Evolutionary conservation across 2,888 invertebrate genomes (phyloP), one percentile per base, ranked within the genome.

Genomic region (Tupiocoris notatus): DNA sequence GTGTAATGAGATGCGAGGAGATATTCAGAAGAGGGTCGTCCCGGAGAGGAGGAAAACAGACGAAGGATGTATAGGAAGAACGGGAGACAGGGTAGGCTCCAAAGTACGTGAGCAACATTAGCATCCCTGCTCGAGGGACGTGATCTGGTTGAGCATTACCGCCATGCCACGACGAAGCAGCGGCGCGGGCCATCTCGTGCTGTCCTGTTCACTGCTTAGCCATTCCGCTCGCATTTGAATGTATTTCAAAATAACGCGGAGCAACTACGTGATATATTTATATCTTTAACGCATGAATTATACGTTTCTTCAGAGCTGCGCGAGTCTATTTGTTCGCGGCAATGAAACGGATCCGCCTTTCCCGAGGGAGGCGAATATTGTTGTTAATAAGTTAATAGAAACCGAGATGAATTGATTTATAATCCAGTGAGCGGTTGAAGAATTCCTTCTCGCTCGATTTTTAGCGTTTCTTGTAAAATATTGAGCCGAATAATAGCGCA

Each of bases 41-140:
- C 12, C 12, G 39, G 39, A 39, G 39, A 12, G 12, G 39, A 12
- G 12, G 39, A 12, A 39, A 39, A 12, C 39, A 12, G 39, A 39
- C 3, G 6, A 7, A 12, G 39, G 39, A 7, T 39, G 39, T 3
- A 3, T 39, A 39, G 6, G 12, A 12, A 39, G 39, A 39, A 7
- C 6, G 39, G 12, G 39, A n/a, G 21, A 23, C 23, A 24, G 18
- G 21, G 57, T 18, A 18, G 64, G 23, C 57, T 22, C 59, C 68
- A 23, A 68, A 68, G 57, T 68, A 68, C 68, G 68, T 68, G 68
- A 68, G 68, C 68, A 58, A 68, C 68, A 68, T 68, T 68, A 68
- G 68, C 68, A 68, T 68, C 68, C 24, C 21, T 17, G 23, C 22
- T 21, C n/a, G 17, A 57, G 66, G 24, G 58, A 68, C 68, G 68